Conservation (phyloP, 1,140 invertebrate species). For the Ganaspis sp. region DNA sequence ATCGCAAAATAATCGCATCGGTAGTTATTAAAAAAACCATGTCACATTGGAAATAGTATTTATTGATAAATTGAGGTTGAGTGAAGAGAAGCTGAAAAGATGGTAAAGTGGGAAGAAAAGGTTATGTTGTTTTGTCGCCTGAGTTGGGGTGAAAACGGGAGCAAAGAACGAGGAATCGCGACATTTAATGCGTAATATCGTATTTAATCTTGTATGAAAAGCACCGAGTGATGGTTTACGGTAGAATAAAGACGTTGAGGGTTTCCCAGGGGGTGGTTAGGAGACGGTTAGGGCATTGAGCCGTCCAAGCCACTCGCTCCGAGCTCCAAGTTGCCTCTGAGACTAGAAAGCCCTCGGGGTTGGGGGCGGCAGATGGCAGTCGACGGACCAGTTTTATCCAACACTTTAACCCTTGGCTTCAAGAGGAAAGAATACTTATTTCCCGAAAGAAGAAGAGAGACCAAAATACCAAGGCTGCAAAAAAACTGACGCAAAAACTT, state of each 20-base stretch:
- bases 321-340: conserved; percentile 45
- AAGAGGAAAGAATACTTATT: conserved; percentile 15
- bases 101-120: neutral
- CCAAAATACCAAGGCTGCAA: neutral
- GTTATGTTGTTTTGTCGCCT: conserved; percentile 28
- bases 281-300: conserved; percentile 56
- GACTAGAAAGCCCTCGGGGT: conserved; percentile 52
- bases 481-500: neutral
- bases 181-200: conserved; percentile 70
- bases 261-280: conserved; percentile 48
- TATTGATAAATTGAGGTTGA: conserved; percentile 31
- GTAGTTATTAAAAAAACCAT: too few relatives aligned
- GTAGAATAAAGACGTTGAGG: conserved; percentile 51
- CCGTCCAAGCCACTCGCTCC: conserved; percentile 61
- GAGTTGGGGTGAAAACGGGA: conserved; percentile 20
- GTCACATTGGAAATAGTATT: neutral
- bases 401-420: conserved; percentile 39
- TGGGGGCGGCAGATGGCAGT: conserved; percentile 60
- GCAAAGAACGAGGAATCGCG: conserved; percentile 46
- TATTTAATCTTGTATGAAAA: conserved; percentile 71
- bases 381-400: conserved; percentile 48
- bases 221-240: conserved; percentile 52
- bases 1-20: too few relatives aligned
- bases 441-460: neutral
- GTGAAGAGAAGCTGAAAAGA: conserved; percentile 25